Evolutionary conservation across 92 coral and sea anemone genomes (phyloP).

Genomic region (Anthopleura xanthogrammica): DNA sequence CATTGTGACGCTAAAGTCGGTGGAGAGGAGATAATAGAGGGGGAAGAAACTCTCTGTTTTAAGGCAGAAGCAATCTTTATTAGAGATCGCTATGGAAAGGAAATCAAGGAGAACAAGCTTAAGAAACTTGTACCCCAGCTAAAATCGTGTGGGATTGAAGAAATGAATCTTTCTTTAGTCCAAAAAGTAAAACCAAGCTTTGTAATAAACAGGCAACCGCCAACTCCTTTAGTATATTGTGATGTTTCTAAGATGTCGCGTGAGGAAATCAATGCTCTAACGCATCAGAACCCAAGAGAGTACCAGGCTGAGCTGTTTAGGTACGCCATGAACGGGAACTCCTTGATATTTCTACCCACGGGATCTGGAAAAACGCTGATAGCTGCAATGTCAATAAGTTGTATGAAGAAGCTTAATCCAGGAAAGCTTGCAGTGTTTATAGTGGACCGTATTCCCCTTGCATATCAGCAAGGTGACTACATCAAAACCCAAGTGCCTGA

Average conservation of each 20-base stretch:
- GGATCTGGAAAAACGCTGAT: constrained; percentile 94
- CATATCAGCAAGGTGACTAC: constrained; percentile 88
- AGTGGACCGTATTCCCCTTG: constrained; percentile 83
- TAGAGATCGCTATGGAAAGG: constrained; percentile 33
- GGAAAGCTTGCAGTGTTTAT: constrained; percentile 83
- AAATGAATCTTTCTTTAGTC: constrained; percentile 41
- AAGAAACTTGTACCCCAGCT: constrained; percentile 49
- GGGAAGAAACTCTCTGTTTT: constrained; percentile 60
- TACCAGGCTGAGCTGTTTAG: constrained; percentile 77
- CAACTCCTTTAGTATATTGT: constrained; percentile 66
- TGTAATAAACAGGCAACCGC: not conserved
- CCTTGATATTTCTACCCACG: constrained; percentile 89
- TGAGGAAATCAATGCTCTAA: constrained; percentile 49
- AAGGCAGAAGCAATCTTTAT: constrained; percentile 69
- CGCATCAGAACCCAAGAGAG: constrained; percentile 73
- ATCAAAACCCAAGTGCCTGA: constrained; percentile 69
- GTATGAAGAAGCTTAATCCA: constrained; percentile 89
- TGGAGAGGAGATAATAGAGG: constrained; percentile 53
- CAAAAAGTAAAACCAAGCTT: not conserved
- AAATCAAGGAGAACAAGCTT: constrained; percentile 61
- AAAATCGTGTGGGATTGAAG: constrained; percentile 55
- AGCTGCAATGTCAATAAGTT: constrained; percentile 91
- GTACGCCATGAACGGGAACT: constrained; percentile 70
- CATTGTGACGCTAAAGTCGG: constrained; percentile 66
- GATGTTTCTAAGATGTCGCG: constrained; percentile 44